phyloP scores from a whole-genome alignment of 2,797 vertebrate genomes.

The Rachycentron canadum region DNA sequence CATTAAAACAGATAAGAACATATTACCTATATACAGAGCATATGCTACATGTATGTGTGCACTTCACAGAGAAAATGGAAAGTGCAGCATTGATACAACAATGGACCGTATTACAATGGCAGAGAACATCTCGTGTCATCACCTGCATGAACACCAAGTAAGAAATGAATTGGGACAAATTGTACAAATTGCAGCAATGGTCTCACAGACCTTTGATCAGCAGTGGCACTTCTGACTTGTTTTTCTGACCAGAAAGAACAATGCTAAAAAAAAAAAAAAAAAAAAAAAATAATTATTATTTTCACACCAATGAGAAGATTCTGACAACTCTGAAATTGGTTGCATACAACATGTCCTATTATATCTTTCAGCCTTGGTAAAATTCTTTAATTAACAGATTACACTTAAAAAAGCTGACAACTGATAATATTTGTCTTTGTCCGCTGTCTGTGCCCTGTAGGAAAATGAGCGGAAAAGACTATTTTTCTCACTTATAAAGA shows the following conservation, averaged over 20 bases:
- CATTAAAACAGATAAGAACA: slow-evolving; percentile 2
- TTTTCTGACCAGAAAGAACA: slow-evolving; percentile 2
- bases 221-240: background rate
- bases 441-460: background rate
- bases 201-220: background rate
- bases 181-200: background rate
- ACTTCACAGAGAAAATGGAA: slow-evolving; percentile 1
- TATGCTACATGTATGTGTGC: background rate
- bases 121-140: background rate
- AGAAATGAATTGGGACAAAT: background rate
- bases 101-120: background rate
- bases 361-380: background rate
- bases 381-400: slow-evolving; percentile 9
- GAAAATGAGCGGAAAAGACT: background rate
- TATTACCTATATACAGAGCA: background rate
- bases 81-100: background rate
- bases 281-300: background rate
- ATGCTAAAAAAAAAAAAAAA: background rate
- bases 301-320: background rate
- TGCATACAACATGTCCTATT: background rate
- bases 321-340: background rate
- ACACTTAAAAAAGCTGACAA: background rate
- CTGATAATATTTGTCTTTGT: background rate
- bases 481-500: slow-evolving; percentile 10
- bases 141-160: background rate